Evolutionary conservation across 2,888 invertebrate species (phyloP).

Genomic region (Cerceris ruficornis): DNA sequence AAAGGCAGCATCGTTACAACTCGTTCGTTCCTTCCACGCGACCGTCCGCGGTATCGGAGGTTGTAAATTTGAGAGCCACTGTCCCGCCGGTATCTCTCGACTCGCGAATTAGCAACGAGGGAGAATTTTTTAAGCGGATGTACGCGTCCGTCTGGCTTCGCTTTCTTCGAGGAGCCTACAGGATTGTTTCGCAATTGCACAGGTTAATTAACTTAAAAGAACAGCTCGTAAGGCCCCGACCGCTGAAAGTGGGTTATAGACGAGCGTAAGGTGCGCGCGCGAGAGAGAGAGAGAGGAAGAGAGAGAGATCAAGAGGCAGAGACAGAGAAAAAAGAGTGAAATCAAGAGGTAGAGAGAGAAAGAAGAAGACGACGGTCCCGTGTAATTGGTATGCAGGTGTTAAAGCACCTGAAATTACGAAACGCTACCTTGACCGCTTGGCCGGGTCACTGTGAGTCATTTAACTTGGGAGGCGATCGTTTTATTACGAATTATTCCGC

Average conservation of each 20-base stretch:
- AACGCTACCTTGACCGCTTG: conserved; percentile 79
- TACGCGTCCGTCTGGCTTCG: not conserved
- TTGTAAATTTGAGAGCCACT: not conserved
- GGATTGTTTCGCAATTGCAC: conserved; percentile 28
- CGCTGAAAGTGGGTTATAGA: conserved; percentile 60
- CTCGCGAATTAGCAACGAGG: not conserved
- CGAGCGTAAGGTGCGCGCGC: conserved; percentile 11
- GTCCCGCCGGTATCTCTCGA: not conserved
- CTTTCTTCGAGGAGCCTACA: not conserved
- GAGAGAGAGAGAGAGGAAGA: too few relatives aligned
- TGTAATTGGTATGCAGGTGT: conserved; percentile 74
- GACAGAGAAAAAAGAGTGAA: too few relatives aligned
- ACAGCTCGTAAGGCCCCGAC: conserved; percentile 2
- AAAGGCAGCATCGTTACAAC: conserved; percentile 28
- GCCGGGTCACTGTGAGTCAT: conserved; percentile 69
- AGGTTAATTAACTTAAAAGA: conserved; percentile 43
- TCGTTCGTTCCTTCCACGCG: conserved; percentile 17
- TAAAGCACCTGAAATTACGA: conserved; percentile 72
- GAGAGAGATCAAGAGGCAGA: too few relatives aligned
- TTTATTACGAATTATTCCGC: not conserved
- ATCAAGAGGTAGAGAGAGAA: conserved; percentile 9
- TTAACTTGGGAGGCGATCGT: conserved; percentile 43
- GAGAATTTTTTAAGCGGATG: conserved; percentile 3
- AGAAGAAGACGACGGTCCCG: conserved; percentile 41
- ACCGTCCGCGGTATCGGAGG: not conserved